A percentile compares a stretch with the other conserved stretches of the same genome.
phyloP scores from a whole-genome alignment of 2,888 invertebrate species.

The Hydroisotoma schaefferi region DNA sequence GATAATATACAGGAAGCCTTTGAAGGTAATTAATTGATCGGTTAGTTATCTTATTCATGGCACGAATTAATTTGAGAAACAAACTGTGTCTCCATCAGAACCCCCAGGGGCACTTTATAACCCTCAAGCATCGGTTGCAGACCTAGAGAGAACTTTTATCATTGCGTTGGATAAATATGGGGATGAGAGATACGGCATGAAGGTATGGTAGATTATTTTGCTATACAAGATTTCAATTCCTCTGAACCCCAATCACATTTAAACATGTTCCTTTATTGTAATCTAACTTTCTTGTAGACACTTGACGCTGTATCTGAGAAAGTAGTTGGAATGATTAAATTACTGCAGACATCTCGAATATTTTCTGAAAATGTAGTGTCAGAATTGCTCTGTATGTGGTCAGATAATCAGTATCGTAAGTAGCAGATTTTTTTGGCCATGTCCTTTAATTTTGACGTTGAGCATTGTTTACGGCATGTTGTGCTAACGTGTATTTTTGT shows the following conservation, averaged over 20 bases:
- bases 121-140: not conserved
- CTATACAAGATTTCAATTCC: not conserved
- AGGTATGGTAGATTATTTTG: not conserved
- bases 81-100: not conserved
- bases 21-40: not conserved
- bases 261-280: too few species aligned
- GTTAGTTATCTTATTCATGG: not conserved
- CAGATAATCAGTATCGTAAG: conserved; percentile 17
- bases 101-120: conserved; percentile 8
- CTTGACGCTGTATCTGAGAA: conserved; percentile 3
- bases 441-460: too few species aligned
- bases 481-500: too few species aligned
- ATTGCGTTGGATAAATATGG: conserved; percentile 1
- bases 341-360: conserved; percentile 14
- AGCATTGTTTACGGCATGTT: too few species aligned
- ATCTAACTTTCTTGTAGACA: conserved; percentile 5
- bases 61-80: not conserved
- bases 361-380: conserved; percentile 15
- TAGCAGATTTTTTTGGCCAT: too few species aligned
- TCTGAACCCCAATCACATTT: not conserved
- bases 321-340: conserved; percentile 20
- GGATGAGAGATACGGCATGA: not conserved
- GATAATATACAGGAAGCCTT: conserved; percentile 1
- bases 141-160: conserved; percentile 14
- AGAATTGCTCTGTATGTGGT: conserved; percentile 23